These are phyloP conservation scores for Rhabdornis inornatus DNA, from an alignment of 2,113 vertebrate genomes.

Conservation along the genomic window DNA sequence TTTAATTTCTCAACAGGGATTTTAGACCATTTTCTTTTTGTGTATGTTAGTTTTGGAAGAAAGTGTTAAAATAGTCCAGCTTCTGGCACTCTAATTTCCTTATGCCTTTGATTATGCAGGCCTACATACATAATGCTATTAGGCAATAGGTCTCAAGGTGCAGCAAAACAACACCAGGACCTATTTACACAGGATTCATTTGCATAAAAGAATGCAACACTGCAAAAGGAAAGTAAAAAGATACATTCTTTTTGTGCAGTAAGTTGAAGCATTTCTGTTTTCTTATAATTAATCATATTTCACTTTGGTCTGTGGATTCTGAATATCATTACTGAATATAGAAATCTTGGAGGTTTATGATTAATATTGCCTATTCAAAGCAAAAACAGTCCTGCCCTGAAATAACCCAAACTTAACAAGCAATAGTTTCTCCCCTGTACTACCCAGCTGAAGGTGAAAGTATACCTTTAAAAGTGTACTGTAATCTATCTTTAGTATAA, in stretches of 20 bases:
- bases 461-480: not conserved
- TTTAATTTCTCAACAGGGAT: not conserved
- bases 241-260: not conserved
- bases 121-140: not conserved
- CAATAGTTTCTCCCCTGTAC: not conserved
- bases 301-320: not conserved
- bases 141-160: not conserved
- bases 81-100: not conserved
- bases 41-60: not conserved
- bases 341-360: not conserved
- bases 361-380: not conserved
- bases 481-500: not conserved
- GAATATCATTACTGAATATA: not conserved
- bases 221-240: not conserved
- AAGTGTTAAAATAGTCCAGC: not conserved
- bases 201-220: not conserved
- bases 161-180: not conserved
- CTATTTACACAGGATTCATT: not conserved
- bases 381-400: not conserved
- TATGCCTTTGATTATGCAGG: not conserved
- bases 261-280: not conserved
- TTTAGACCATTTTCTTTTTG: not conserved
- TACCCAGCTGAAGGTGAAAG: not conserved
- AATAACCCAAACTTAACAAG: not conserved
- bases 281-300: not conserved